Evolutionary conservation across 1,140 invertebrate genomes (phyloP).

Genomic region (Diabrotica virgifera): DNA sequence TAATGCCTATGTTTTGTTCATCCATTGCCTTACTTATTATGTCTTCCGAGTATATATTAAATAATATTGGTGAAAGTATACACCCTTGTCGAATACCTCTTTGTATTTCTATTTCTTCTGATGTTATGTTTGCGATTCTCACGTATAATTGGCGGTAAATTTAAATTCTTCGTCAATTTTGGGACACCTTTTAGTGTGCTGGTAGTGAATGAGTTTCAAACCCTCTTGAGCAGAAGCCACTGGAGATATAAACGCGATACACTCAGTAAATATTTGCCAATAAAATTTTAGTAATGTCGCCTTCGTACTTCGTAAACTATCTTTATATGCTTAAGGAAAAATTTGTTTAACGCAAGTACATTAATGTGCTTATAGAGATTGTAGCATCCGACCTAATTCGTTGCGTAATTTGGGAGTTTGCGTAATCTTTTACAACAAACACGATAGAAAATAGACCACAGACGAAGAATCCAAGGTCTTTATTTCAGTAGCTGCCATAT

Average conservation of each 20-base stretch:
- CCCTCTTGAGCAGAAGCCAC: neutral
- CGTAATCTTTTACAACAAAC: neutral
- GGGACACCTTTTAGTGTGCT: too few species aligned
- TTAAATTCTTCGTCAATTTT: too few species aligned
- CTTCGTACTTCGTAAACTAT: too few species aligned
- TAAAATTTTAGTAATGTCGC: conserved; percentile 11
- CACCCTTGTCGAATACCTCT: too few species aligned
- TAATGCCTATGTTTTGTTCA: too few species aligned
- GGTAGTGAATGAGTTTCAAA: too few species aligned
- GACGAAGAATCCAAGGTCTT: conserved; percentile 12
- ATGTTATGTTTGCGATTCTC: too few species aligned
- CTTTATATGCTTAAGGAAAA: neutral
- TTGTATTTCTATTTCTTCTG: too few species aligned
- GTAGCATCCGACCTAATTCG: conserved; percentile 6
- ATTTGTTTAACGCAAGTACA: conserved; percentile 7
- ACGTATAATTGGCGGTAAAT: too few species aligned
- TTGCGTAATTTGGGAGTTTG: conserved; percentile 10
- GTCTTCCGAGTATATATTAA: too few species aligned
- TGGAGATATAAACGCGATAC: neutral
- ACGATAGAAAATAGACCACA: conserved; percentile 10
- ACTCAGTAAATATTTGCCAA: conserved; percentile 14
- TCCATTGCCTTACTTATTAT: too few species aligned
- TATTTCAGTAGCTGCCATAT: neutral
- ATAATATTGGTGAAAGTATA: too few species aligned
- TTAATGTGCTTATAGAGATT: conserved; percentile 5